A percentile compares a stretch with the other conserved stretches of the same genome.
These are phyloP conservation scores for Daboia siamensis DNA, from an alignment of 2,113 vertebrate species.

Conservation along the genomic window DNA sequence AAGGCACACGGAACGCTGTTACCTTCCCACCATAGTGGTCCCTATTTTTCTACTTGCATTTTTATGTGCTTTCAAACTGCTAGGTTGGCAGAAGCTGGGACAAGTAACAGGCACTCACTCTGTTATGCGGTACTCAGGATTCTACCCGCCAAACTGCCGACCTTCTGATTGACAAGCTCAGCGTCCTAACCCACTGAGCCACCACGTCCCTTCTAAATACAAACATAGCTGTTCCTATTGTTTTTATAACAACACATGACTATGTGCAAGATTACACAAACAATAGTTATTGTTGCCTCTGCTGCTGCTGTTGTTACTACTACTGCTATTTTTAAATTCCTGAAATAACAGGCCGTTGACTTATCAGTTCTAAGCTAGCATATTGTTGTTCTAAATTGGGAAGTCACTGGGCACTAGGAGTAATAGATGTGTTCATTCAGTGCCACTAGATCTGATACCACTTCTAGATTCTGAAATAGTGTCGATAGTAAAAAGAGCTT, in stretches of 20 bases:
- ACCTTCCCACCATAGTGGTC: too few relatives aligned
- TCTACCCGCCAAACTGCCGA: too few relatives aligned
- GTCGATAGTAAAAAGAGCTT: not conserved
- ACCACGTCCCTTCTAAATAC: too few relatives aligned
- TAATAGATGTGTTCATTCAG: not conserved
- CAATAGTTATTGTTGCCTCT: constrained; percentile 6
- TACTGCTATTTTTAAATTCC: constrained; percentile 18
- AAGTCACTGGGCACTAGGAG: not conserved
- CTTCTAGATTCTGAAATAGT: not conserved
- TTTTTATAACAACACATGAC: not conserved
- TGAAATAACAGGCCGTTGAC: not conserved
- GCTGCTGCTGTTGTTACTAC: constrained; percentile 7
- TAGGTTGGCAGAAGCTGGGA: too few relatives aligned
- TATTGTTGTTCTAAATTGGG: not conserved
- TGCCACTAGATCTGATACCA: not conserved
- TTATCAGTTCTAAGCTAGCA: not conserved
- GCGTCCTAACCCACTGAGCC: too few relatives aligned
- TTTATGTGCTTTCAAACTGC: too few relatives aligned
- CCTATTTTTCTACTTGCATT: too few relatives aligned
- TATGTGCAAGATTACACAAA: not conserved
- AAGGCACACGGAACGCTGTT: too few relatives aligned
- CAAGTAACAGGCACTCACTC: too few relatives aligned
- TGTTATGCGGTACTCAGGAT: too few relatives aligned
- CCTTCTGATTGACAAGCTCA: too few relatives aligned
- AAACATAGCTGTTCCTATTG: constrained; percentile 15